Evolutionary conservation across 2,113 vertebrate genomes (phyloP), one percentile per base, ranked within the genome.

Genomic region (Prietella phreatophila): DNA sequence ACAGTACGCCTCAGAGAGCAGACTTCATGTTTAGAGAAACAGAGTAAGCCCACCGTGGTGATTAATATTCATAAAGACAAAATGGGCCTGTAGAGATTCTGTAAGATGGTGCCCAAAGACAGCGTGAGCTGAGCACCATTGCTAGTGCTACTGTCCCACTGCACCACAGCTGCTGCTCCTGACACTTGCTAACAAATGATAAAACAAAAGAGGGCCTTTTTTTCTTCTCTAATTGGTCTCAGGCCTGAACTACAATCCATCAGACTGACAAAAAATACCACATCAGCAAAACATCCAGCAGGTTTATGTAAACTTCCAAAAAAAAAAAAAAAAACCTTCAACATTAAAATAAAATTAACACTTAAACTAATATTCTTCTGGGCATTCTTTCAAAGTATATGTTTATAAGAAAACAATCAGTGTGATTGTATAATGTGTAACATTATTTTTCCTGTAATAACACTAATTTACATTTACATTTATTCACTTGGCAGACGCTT

Each of bases 191-290:
- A 58, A 60, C 33, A 61, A 82, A 82, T 61, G 33, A 61, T 56
- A 82, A 36, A 60, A 36, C 80, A 82, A 19, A 82, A 82, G 56
- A 60, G 22, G 56, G 56, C 30, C 30, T 25, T 39, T 81, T 56
- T 53, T 82, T 25, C 36, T 60, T 10, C 80, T 58, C 30, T 82
- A 82, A 82, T 82, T 82, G 79, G 55, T 47, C 80, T 25, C 80
- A 22, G 33, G 30, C 4, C 80, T 82, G 80, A 61, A 82, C 61
- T 61, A 61, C 56, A 82, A 60, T 82, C 56, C 55, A 36, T 82
- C 56, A 82, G 55, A 82, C 30, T 82, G 79, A 82, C 53, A 82
- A 33, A 82, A 80, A 80, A 5, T 0, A 56, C 17, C 14, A 56
- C n/a, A 81, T 81, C 53, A 56, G 78, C 78, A 81, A 81, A 81